Evolutionary conservation across 2,797 vertebrate genomes (phyloP).

Genomic region (Tragopan temminckii): DNA sequence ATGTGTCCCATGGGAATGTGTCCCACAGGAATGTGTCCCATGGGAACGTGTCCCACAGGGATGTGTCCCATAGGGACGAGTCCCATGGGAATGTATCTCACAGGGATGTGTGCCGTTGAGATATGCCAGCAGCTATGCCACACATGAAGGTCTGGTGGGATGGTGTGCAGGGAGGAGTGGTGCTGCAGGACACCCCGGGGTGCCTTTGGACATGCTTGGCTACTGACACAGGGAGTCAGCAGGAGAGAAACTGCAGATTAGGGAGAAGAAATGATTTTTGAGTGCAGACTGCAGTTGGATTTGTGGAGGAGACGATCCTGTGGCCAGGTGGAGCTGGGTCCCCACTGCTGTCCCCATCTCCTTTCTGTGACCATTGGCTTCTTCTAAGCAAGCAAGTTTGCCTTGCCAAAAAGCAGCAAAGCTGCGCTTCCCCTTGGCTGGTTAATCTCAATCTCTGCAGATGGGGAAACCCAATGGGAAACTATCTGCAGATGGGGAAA

Average conservation of each 20-base stretch:
- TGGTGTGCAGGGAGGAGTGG: neutral
- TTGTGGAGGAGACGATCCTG: neutral
- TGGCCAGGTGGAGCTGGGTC: accelerated
- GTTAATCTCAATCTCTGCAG: neutral
- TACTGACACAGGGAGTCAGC: accelerated
- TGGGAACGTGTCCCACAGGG: no score
- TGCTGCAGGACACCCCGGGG: neutral
- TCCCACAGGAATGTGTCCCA: no score
- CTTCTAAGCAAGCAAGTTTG: neutral
- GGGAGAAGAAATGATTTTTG: neutral
- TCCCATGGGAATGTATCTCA: no score
- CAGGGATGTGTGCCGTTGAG: no score
- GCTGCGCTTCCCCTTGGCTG: neutral
- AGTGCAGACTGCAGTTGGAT: neutral
- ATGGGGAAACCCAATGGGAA: neutral
- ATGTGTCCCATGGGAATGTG: neutral
- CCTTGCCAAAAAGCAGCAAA: neutral
- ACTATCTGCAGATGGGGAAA: neutral
- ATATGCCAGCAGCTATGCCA: neutral
- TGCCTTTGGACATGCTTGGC: neutral
- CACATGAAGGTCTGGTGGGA: accelerated
- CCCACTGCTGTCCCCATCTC: neutral
- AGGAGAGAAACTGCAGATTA: neutral
- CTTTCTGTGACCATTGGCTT: neutral
- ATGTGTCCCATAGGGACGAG: no score